Evolutionary conservation across 1,140 invertebrate species (phyloP).

Genomic region (Drosophila rhopaloa): DNA sequence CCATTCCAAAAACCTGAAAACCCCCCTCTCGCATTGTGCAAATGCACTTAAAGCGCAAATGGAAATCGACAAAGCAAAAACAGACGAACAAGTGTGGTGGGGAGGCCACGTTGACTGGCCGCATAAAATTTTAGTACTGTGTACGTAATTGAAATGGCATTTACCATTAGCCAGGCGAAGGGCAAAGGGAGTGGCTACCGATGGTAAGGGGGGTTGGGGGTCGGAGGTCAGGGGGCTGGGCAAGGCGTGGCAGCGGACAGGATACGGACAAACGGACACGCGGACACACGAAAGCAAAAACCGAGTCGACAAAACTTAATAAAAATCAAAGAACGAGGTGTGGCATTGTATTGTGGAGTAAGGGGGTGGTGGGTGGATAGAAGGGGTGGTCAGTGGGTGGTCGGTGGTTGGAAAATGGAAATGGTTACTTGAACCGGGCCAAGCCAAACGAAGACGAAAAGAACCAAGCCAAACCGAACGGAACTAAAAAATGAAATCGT

Average conservation of each 20-base stretch:
- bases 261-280: conserved; percentile 32
- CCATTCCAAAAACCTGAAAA: background rate
- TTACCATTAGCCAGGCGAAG: conserved; percentile 67
- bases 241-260: conserved; percentile 50
- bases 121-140: conserved; percentile 79
- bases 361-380: background rate
- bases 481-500: conserved; percentile 56
- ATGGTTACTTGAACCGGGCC: conserved; percentile 56
- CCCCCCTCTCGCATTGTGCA: conserved; percentile 55
- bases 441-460: background rate
- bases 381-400: background rate
- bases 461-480: conserved; percentile 10
- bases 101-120: conserved; percentile 58
- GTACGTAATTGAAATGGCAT: conserved; percentile 80
- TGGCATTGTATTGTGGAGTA: conserved; percentile 28
- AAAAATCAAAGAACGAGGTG: conserved; percentile 78
- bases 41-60: conserved; percentile 78
- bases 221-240: conserved; percentile 10
- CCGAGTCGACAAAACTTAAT: conserved; percentile 69
- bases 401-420: conserved; percentile 38
- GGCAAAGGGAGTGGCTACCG: conserved; percentile 13
- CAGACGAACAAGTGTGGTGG: background rate
- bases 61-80: conserved; percentile 60
- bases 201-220: background rate
- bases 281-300: conserved; percentile 43